phyloP scores from a whole-genome alignment of 2,888 invertebrate genomes.

The Philereme transversata region DNA sequence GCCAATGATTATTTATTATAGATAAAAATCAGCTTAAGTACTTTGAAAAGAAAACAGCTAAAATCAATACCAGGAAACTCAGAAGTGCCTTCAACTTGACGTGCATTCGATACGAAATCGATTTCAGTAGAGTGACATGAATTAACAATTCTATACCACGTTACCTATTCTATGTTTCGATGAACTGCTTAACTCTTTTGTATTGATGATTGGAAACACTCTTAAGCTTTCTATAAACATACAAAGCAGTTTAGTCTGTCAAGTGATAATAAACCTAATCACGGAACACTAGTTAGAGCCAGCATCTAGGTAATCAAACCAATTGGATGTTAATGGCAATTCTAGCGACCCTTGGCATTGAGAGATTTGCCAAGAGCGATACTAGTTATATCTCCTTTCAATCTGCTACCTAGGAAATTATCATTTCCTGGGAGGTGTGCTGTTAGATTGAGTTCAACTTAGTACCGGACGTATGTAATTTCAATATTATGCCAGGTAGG shows the following conservation, averaged over 20 bases:
- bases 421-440: slow-evolving; percentile 18
- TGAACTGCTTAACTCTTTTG: no score
- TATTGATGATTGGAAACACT: no score
- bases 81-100: slow-evolving; percentile 9
- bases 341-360: slow-evolving; percentile 31
- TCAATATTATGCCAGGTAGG: neutral
- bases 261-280: no score
- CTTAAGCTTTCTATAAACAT: no score
- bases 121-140: slow-evolving; percentile 21
- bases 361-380: slow-evolving; percentile 32
- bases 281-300: no score
- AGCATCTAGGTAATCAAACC: slow-evolving; percentile 10
- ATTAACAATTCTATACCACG: slow-evolving; percentile 11
- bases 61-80: neutral
- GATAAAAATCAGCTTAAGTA: no score
- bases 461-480: neutral
- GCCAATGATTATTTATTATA: no score
- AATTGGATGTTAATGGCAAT: slow-evolving; percentile 32
- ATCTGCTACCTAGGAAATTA: slow-evolving; percentile 24
- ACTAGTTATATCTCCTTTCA: slow-evolving; percentile 36
- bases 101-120: slow-evolving; percentile 18
- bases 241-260: no score
- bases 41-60: no score
- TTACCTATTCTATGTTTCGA: neutral
- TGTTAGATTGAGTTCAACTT: slow-evolving; percentile 10